Evolutionary conservation across 2,888 invertebrate species (phyloP), one percentile per base, ranked within the genome.

Genomic region (Drosophila nr. fundita): DNA sequence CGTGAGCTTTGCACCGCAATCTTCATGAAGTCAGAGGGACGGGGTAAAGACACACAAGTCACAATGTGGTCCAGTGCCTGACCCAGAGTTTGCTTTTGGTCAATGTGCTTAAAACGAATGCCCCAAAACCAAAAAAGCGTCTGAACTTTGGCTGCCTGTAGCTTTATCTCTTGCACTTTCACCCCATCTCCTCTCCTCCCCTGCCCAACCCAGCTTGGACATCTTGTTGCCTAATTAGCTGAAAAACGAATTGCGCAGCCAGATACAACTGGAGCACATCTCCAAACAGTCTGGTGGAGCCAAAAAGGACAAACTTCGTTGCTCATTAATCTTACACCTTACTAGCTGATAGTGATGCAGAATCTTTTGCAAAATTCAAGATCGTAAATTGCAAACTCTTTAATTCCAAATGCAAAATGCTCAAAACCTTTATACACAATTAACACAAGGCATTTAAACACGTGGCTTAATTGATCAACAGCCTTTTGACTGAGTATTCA

Each of bases 191-290:
- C 13, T 11, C 11, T 13, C 36, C 18, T 36, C 0, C 8, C 10
- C 7, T 13, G 13, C 4, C 13, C 15, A 29, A 15, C 8, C 1
- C 38, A n/a, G 5, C 4, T 21, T 38, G 15, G 52, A 55, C 68
- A 71, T 52, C 81, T 73, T 89, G 87, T 88, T 73, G 85, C 74
- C 87, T 87, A 87, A 87, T 87, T 87, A 89, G 87, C 71, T 83
- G 73, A 74, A 79, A 81, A 67, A 81, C 76, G 81, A 79, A 83
- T 84, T 80, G 84, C 59, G 63, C 58, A 49, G 50, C 73, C 68
- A 65, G 69, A 62, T 29, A 24, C 55, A 76, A 67, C 50, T 73
- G 76, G 49, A 45, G 45, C 45, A 24, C 1, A 15, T 45, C 24
- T 45, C 15, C 24, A 45, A 24, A 24, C 24, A 4, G 45, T 8